Evolutionary conservation across 2,113 vertebrate species (phyloP), one percentile per base, ranked within the genome.

Genomic region (Axis porcinus): DNA sequence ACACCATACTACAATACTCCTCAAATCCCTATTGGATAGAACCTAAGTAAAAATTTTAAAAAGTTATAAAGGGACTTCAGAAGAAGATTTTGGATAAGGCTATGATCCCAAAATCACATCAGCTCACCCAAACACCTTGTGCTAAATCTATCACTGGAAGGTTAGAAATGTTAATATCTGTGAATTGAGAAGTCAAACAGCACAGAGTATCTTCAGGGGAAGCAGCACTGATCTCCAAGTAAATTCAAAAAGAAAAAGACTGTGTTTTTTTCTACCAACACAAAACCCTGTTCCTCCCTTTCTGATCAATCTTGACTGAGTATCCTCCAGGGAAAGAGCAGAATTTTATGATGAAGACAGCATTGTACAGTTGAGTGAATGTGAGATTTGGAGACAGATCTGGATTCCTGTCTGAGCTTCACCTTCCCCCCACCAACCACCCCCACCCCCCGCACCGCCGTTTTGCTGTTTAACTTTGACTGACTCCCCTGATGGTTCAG

Each of bases 381-480:
- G 12, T 33, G 15, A 62, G 47, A 40, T 55, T 30, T 16, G 17
- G 33, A n/a, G 7, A 47, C 4, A 84, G 36, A 64, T 36, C 7
- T 21, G 54, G 25, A 83, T 54, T 95, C 19, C 47, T 12, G 28
- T 81, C 43, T 50, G 40, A 30, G 45, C 36, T 89, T 13, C 1
- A 13, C 8, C 9, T 58, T 27, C 25, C 25, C 25, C 10, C 47
- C 12, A 50, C 12, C 47, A 47, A 47, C 47, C 47, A 47, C 47
- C 10, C 19, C 19, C 9, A 36, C 8, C 4, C n/a, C 5, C 19
- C 0, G 0, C 67, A 70, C 3, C 3, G 2, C 7, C 30, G 45
- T 47, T 30, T 64, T 55, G 5, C 57, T 64, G 1, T 88, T 84
- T 86, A 57, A n/a, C 9, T 89, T 92, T 45, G 30, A 19, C 2